Evolutionary conservation across 1,140 invertebrate species (phyloP).

Genomic region (Diorhabda elongata): DNA sequence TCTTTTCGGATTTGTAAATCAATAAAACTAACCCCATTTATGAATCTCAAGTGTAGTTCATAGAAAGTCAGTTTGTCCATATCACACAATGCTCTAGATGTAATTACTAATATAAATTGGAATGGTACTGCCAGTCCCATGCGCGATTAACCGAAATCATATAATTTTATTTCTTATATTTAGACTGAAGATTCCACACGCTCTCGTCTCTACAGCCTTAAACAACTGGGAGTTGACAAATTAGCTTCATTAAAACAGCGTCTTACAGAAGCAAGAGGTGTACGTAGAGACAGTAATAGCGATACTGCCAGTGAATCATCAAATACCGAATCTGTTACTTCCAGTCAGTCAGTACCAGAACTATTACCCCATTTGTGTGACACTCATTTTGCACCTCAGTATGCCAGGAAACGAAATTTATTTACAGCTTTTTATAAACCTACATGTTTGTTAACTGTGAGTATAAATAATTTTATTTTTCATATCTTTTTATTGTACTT

Average conservation of each 20-base stretch:
- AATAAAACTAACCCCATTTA: too few relatives aligned
- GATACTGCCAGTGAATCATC: constrained; percentile 42
- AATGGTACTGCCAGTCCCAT: too few relatives aligned
- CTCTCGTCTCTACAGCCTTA: constrained; percentile 59
- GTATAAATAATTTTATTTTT: constrained; percentile 14
- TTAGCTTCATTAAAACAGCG: constrained; percentile 61
- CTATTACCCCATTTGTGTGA: constrained; percentile 45
- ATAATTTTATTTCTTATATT: background rate
- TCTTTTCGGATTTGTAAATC: too few relatives aligned
- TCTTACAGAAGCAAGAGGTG: constrained; percentile 47
- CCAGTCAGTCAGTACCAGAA: constrained; percentile 37
- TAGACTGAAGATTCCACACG: constrained; percentile 40
- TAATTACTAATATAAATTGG: too few relatives aligned
- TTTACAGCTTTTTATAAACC: constrained; percentile 52
- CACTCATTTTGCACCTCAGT: constrained; percentile 51
- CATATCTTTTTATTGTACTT: background rate
- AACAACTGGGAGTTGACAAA: constrained; percentile 64
- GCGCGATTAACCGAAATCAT: too few relatives aligned
- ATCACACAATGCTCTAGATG: too few relatives aligned
- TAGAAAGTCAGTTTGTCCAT: too few relatives aligned
- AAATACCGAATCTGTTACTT: constrained; percentile 35
- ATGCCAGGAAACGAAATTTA: constrained; percentile 49
- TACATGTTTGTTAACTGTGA: constrained; percentile 52
- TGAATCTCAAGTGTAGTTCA: too few relatives aligned
- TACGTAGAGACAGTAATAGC: constrained; percentile 40